Evolutionary conservation across 2,113 vertebrate genomes (phyloP), one percentile per base, ranked within the genome.

Genomic region (Thunnus thynnus): DNA sequence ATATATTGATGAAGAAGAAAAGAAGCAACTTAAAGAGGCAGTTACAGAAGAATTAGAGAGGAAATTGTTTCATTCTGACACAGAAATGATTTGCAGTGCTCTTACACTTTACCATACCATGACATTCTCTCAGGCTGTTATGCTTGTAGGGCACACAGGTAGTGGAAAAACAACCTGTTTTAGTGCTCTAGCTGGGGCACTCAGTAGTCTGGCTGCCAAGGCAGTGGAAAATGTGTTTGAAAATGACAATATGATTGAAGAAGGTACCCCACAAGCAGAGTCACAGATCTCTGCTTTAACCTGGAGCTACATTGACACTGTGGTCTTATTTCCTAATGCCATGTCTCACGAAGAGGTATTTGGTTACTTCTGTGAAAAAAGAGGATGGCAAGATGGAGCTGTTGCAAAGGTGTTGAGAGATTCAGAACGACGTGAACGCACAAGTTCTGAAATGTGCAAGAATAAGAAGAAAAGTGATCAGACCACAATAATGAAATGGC

Each of bases 91-190:
- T 73, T 13, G 44, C 47, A 92, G 60, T 16, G 74, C 93, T 54
- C 76, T 95, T 14, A 90, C 91, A 64, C 92, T 98, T n/a, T 94
- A 92, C 76, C 93, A 96, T 67, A 91, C 94, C 3, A 66, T 97
- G 62, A 90, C 73, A 71, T 76, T 67, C 2, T 88, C 93, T 47
- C 69, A 76, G 0, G 92, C 95, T 2, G 84, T 96, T 72, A 78
- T 97, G 14, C 94, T 98, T 18, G 76, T 96, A 13, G 97, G 97
- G 7, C 93, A 94, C 2, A 11, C 96, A 0, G 97, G 97, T 14
- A 96, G 96, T 56, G 97, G 97, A 47, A 98, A 97, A 76, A 96
- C 95, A 18, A 93, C 94, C 22, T 94, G 94, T 73, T 96, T 96
- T 93, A 73, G 44, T 13, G 78, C 86, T 84, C 85, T 98, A 47